A percentile compares a stretch with the other conserved stretches of the same genome.
These are phyloP conservation scores for Carposina sasakii DNA, from an alignment of 1,140 invertebrate species.

Conservation along the genomic window DNA sequence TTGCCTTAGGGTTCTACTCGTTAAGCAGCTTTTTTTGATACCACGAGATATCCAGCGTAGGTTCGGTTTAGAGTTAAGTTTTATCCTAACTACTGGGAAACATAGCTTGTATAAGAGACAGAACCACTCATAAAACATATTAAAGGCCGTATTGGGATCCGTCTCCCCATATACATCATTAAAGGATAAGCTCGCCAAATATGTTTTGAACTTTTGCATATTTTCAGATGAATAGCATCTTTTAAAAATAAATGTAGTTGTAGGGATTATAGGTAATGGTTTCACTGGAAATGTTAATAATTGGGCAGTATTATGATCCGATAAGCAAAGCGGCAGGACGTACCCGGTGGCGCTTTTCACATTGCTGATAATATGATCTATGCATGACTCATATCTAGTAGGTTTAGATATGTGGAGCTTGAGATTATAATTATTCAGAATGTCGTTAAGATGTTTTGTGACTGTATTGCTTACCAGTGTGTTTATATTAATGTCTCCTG, in stretches of 20 bases:
- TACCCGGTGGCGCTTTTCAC: neutral
- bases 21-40: neutral
- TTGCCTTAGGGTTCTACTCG: neutral
- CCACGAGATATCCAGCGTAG: neutral
- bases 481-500: neutral
- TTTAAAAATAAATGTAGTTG: neutral
- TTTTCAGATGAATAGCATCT: constrained; percentile 1
- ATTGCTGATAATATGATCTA: neutral
- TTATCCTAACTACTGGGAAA: neutral
- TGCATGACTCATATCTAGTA: neutral
- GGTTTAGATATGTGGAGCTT: neutral
- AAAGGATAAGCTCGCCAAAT: neutral
- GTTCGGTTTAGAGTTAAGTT: neutral
- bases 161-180: neutral
- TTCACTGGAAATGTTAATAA: neutral
- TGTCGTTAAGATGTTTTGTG: neutral
- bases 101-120: neutral
- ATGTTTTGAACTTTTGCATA: neutral
- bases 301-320: neutral
- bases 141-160: neutral
- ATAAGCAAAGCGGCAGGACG: neutral
- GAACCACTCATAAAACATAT: neutral
- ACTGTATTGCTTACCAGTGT: neutral
- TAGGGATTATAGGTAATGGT: neutral
- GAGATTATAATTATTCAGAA: neutral